Percentiles rank a stretch among this genome's conserved stretches.
These are phyloP conservation scores for Bradypodion pumilum DNA, from an alignment of 2,797 vertebrate species.

Conservation along the genomic window DNA sequence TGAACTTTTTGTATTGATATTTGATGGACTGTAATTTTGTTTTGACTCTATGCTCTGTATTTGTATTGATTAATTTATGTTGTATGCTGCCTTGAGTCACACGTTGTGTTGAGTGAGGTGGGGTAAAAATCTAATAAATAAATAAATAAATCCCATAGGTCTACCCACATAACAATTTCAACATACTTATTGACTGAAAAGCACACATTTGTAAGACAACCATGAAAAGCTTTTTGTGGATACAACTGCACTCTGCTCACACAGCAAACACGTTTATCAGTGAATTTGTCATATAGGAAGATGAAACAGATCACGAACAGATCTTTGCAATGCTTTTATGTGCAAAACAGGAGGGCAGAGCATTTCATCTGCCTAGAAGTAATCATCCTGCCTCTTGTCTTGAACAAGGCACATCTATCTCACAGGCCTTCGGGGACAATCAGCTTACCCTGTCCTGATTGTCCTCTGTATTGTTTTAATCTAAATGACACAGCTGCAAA, in stretches of 20 bases:
- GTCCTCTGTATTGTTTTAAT: constrained; percentile 56
- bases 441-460: constrained; percentile 56
- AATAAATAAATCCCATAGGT: too few relatives aligned
- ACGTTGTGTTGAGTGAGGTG: too few relatives aligned
- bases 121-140: too few relatives aligned
- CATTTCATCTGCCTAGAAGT: constrained; percentile 27
- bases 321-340: background rate
- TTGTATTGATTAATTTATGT: too few relatives aligned
- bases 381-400: background rate
- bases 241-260: background rate
- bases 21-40: too few relatives aligned
- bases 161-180: background rate
- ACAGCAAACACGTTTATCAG: too few relatives aligned
- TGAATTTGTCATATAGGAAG: background rate
- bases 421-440: constrained; percentile 45
- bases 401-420: constrained; percentile 15
- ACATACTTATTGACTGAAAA: background rate
- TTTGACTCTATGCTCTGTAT: too few relatives aligned
- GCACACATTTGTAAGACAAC: background rate
- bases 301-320: background rate
- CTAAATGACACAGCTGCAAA: constrained; percentile 51
- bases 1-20: too few relatives aligned
- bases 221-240: background rate
- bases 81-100: too few relatives aligned
- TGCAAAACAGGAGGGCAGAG: background rate